Conservation (phyloP, 2,797 vertebrate genomes). For the Chromobotia macracanthus region DNA sequence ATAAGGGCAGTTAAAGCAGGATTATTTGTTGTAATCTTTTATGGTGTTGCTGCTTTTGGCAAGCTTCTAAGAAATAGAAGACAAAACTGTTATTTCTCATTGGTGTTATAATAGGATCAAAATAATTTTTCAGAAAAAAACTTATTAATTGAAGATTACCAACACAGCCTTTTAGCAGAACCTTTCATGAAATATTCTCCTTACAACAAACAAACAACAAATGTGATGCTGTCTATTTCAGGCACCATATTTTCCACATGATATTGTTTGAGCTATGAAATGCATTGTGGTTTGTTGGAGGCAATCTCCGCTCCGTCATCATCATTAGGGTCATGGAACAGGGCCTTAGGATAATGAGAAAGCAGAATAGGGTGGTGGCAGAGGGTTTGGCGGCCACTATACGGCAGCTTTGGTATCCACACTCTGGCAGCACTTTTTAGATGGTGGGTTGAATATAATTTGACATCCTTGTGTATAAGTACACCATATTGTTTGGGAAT, state of each 20-base stretch:
- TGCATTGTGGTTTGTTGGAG: constrained; percentile 53
- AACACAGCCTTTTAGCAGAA: neutral
- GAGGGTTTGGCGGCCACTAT: constrained; percentile 61
- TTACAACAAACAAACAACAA: constrained; percentile 46
- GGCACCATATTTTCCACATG: constrained; percentile 42
- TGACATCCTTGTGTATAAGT: constrained; percentile 77
- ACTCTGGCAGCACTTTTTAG: constrained; percentile 53
- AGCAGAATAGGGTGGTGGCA: constrained; percentile 58
- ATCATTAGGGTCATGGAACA: constrained; percentile 53
- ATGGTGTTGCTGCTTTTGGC: constrained; percentile 14
- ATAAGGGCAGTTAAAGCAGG: neutral
- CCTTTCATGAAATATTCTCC: constrained; percentile 15
- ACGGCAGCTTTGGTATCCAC: constrained; percentile 57
- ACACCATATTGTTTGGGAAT: constrained; percentile 85
- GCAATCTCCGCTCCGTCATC: constrained; percentile 54
- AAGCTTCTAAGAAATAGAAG: constrained; percentile 1
- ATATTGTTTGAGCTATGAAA: constrained; percentile 59
- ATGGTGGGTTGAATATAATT: constrained; percentile 70
- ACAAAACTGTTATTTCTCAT: constrained; percentile 8
- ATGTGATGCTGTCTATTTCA: constrained; percentile 37
- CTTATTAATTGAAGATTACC: neutral
- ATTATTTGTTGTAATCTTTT: neutral
- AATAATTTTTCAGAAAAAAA: constrained; percentile 9
- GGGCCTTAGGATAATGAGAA: constrained; percentile 58
- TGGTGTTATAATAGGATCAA: constrained; percentile 31